phyloP scores from a whole-genome alignment of 2,797 vertebrate species.

The Podarcis siculus region DNA sequence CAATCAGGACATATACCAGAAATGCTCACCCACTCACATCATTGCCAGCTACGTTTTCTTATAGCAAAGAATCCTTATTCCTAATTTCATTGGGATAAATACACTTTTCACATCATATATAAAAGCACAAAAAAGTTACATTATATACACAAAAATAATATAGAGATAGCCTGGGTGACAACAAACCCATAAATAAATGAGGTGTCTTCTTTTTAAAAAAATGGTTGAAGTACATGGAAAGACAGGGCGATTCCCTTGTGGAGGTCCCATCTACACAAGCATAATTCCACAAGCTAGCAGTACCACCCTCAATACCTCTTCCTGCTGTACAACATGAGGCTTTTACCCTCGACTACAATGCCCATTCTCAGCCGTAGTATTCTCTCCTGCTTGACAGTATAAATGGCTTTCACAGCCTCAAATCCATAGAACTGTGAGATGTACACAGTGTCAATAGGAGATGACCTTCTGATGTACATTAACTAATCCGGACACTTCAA shows the following conservation, averaged over 20 bases:
- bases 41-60: slow-evolving; percentile 41
- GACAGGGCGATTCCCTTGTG: not conserved
- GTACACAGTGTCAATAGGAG: not conserved
- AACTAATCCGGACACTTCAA: not conserved
- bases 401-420: not conserved
- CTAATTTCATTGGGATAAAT: slow-evolving; percentile 59
- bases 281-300: not conserved
- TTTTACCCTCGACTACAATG: not conserved
- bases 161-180: slow-evolving; percentile 41
- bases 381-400: not conserved
- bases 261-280: not conserved
- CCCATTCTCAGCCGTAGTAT: not conserved
- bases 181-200: slow-evolving; percentile 52
- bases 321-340: not conserved
- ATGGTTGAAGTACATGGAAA: not conserved
- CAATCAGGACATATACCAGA: slow-evolving; percentile 30
- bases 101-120: slow-evolving; percentile 53
- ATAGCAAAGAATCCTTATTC: slow-evolving; percentile 49
- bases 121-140: slow-evolving; percentile 64
- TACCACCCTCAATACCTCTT: not conserved
- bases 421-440: slow-evolving; percentile 6
- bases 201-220: slow-evolving; percentile 14
- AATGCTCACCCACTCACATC: slow-evolving; percentile 33
- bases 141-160: slow-evolving; percentile 70
- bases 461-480: not conserved